These are phyloP conservation scores for Lamellibrachia luymesi DNA, from an alignment of 1,140 invertebrate species.

Conservation along the genomic window DNA sequence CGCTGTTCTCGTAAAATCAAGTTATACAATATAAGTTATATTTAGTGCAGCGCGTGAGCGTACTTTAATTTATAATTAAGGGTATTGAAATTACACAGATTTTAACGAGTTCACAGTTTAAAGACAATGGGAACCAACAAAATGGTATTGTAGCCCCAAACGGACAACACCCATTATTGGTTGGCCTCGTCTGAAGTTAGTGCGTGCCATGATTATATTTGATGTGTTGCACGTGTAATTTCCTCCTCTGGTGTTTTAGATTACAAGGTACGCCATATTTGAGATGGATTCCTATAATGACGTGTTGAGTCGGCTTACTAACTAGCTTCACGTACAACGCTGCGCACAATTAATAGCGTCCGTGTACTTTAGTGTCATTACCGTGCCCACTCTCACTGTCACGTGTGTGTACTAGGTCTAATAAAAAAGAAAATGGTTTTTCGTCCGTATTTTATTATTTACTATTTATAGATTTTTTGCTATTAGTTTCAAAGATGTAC, in stretches of 20 bases:
- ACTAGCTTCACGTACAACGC: not conserved
- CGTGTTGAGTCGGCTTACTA: too few relatives aligned
- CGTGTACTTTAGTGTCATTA: not conserved
- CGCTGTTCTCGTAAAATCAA: too few relatives aligned
- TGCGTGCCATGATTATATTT: not conserved
- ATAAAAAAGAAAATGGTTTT: too few relatives aligned
- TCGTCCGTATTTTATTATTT: too few relatives aligned
- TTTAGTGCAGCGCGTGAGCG: too few relatives aligned
- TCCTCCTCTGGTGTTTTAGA: not conserved
- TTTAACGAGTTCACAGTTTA: not conserved
- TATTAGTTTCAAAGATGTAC: too few relatives aligned
- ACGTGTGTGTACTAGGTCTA: too few relatives aligned
- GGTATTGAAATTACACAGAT: not conserved
- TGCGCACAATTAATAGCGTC: not conserved
- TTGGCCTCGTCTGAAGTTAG: not conserved
- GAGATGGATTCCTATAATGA: not conserved
- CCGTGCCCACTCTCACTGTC: not conserved
- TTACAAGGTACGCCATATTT: not conserved
- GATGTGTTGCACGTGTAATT: not conserved
- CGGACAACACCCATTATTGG: not conserved
- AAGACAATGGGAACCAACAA: not conserved
- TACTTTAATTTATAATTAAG: not conserved
- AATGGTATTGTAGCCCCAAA: not conserved
- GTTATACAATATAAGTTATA: too few relatives aligned
- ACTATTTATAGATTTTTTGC: too few relatives aligned